Percentiles rank a stretch among this genome's conserved stretches.
These are phyloP conservation scores for Nomada flava DNA, from an alignment of 2,888 invertebrate species.

Conservation along the genomic window DNA sequence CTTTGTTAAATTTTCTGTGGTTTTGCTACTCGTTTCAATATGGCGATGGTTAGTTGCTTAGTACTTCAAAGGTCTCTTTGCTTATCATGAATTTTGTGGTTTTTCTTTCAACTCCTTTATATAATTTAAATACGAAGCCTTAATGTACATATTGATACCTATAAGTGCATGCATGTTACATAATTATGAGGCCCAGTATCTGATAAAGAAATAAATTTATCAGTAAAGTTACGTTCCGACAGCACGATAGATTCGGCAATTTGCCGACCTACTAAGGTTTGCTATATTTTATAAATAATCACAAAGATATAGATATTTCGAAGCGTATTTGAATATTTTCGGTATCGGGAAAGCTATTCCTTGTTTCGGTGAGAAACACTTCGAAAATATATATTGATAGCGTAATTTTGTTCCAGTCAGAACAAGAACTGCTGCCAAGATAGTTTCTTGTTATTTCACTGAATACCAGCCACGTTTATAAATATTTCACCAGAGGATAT, in stretches of 20 bases:
- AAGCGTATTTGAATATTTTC: not conserved
- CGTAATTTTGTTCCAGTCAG: conserved; percentile 46
- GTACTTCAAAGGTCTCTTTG: conserved; percentile 56
- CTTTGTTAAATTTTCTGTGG: conserved; percentile 43
- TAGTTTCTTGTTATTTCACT: conserved; percentile 49
- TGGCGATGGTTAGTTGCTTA: conserved; percentile 72
- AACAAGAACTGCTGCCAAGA: conserved; percentile 48
- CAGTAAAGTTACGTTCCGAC: conserved; percentile 36
- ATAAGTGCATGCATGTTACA: conserved; percentile 20
- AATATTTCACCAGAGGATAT: conserved; percentile 43
- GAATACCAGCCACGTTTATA: conserved; percentile 40
- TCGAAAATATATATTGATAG: not conserved
- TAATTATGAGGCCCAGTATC: conserved; percentile 34
- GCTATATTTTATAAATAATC: conserved; percentile 42
- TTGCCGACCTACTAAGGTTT: conserved; percentile 54
- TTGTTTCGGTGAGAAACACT: not conserved
- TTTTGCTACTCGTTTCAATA: conserved; percentile 70
- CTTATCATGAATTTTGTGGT: conserved; percentile 65
- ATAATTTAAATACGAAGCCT: conserved; percentile 39
- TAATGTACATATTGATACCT: conserved; percentile 35
- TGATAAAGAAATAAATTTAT: conserved; percentile 31
- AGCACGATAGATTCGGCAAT: conserved; percentile 61
- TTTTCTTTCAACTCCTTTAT: conserved; percentile 42
- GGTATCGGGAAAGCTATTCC: no score
- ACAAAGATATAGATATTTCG: not conserved